These are phyloP conservation scores for Tridacna gigas DNA, from an alignment of 2,888 invertebrate species.

Conservation along the genomic window DNA sequence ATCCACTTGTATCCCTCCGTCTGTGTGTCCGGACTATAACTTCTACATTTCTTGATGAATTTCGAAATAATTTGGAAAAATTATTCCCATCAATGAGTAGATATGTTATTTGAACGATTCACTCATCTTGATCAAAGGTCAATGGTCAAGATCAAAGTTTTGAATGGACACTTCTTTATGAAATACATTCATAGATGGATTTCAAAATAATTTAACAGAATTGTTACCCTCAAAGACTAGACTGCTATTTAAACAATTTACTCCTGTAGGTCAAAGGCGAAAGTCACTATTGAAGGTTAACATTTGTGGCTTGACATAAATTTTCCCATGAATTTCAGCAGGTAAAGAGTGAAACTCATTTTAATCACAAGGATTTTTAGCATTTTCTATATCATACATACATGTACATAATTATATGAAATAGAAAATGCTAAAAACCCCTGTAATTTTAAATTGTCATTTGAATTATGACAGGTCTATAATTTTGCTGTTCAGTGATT, in stretches of 20 bases:
- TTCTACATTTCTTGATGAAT: too few relatives aligned
- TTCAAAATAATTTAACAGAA: neutral
- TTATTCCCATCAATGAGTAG: too few relatives aligned
- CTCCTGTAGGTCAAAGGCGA: neutral
- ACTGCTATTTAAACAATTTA: neutral
- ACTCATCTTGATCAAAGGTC: too few relatives aligned
- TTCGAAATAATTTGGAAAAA: too few relatives aligned
- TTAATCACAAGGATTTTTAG: slow-evolving; percentile 4
- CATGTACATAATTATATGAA: neutral
- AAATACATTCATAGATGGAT: neutral
- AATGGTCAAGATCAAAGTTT: neutral
- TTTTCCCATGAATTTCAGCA: too few relatives aligned
- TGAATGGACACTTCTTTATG: neutral
- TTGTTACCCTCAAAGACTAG: neutral
- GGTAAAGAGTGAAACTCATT: neutral
- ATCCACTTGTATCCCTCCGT: too few relatives aligned
- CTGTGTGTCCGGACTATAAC: too few relatives aligned
- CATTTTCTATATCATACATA: slow-evolving; percentile 5
- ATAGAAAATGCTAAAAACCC: neutral
- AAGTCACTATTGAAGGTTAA: neutral
- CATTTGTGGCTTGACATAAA: too few relatives aligned
- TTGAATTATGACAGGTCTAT: neutral
- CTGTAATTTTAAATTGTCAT: neutral
- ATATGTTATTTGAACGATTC: too few relatives aligned
- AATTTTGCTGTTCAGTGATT: neutral